Percentiles rank a stretch among this genome's conserved stretches.
Conservation (phyloP, 2,113 vertebrate species). For the Archocentrus centrarchus region DNA sequence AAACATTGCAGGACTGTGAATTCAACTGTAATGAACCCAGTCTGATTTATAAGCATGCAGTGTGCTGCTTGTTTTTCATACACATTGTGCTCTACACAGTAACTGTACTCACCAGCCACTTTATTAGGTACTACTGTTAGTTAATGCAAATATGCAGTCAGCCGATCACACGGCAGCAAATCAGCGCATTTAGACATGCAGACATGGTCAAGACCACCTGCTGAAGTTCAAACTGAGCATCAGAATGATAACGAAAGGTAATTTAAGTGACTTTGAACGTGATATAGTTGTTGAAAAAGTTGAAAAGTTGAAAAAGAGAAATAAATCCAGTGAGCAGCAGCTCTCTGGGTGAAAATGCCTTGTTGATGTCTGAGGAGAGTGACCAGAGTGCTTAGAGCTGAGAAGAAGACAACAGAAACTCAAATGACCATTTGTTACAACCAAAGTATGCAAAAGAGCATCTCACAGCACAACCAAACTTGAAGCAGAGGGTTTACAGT, state of each 20-base stretch:
- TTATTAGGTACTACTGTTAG: neutral
- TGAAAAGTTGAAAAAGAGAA: neutral
- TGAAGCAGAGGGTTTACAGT: neutral
- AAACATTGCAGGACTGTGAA: no score
- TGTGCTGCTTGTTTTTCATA: neutral
- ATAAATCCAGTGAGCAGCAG: neutral
- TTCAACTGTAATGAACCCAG: neutral
- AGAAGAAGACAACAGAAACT: neutral
- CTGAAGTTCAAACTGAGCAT: neutral
- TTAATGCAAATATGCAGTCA: neutral
- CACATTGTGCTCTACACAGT: neutral
- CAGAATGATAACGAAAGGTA: neutral
- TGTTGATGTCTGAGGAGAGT: neutral
- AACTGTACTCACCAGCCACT: neutral
- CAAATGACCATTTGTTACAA: neutral
- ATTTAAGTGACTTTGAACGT: neutral
- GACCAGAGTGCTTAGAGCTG: neutral
- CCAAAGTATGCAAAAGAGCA: neutral
- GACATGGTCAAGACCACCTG: neutral
- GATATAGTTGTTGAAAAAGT: neutral
- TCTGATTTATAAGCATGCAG: neutral
- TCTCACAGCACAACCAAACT: neutral
- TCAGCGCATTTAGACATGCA: neutral
- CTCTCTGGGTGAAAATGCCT: neutral
- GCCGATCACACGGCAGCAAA: neutral